Evolutionary conservation across 2,888 invertebrate genomes (phyloP), one percentile per base, ranked within the genome.

Genomic region (Ptychoptera albimana): DNA sequence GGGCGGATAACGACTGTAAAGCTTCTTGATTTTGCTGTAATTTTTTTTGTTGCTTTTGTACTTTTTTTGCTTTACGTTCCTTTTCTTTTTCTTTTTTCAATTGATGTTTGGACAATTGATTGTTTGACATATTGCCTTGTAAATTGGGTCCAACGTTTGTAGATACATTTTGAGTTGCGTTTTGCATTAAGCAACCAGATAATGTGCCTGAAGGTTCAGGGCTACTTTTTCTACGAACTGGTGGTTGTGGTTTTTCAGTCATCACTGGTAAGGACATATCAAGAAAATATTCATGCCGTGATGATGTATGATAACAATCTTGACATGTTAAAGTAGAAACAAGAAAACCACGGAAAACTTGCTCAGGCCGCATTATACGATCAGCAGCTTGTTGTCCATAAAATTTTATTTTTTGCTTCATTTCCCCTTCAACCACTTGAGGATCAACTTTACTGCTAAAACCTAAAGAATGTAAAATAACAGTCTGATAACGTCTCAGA

Each of bases 251-350:
- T 44, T 83, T 77, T 51, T 79, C 79, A 2, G 76, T 73, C 40
- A 77, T 77, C 14, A 96, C 83, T 0, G 96, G 93, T 48, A 98
- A 72, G 48, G 94, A 94, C 51, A 98, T 73, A 66, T 98, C 97
- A 44, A 96, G 71, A 66, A 98, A 97, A 56, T 84, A 83, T 63
- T 97, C 97, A 44, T 83, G 82, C 11, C 87, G 74, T 56, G 86
- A 82, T 0, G 92, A 92, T 10, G 82, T 78, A 65, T 88, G 79
- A 48, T 77, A 73, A 60, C 97, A 97, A 49, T 87, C 86, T 55
- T 87, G 81, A 61, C 96, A 97, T 46, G 85, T 79, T 35, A 89
- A 67, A 0, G 85, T 87, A 30, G 92, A 94, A 2, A 94, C 84
- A 11, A 96, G 72, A 56, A 84, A 80, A 0, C 97, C 97, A 29